A percentile compares a stretch with the other conserved stretches of the same genome.
These are phyloP conservation scores for Phrynosoma blainvillii DNA, from an alignment of 2,113 vertebrate species.

Conservation along the genomic window DNA sequence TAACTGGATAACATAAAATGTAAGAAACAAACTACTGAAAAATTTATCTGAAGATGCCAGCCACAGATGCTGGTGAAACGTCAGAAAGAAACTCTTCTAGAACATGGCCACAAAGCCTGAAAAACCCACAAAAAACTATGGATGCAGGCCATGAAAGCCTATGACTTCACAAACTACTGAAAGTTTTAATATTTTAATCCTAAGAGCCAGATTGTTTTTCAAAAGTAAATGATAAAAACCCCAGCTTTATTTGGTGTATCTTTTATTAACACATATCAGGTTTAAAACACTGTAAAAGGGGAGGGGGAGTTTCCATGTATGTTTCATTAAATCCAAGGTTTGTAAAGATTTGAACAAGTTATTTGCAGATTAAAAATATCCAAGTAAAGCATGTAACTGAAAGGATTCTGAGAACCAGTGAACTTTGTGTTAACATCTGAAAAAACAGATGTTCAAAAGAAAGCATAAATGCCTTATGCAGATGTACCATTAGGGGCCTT, in stretches of 20 bases:
- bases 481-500: neutral
- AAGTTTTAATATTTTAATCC: neutral
- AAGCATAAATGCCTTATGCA: neutral
- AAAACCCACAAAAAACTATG: too few species aligned
- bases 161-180: neutral
- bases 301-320: neutral
- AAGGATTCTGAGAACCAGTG: neutral
- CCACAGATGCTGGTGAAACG: too few species aligned
- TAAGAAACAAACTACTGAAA: slow-evolving; percentile 15
- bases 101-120: too few species aligned
- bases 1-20: neutral
- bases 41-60: too few species aligned
- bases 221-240: neutral
- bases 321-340: neutral
- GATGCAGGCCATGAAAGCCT: too few species aligned
- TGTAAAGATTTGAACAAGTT: neutral
- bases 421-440: neutral
- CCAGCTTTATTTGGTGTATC: neutral
- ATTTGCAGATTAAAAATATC: neutral
- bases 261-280: neutral
- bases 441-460: neutral
- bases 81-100: too few species aligned
- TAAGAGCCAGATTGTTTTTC: slow-evolving; percentile 26
- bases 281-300: neutral
- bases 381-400: neutral